A percentile compares a stretch with the other conserved stretches of the same genome.
phyloP scores from a whole-genome alignment of 1,140 invertebrate genomes.

The Procambarus virginalis region DNA sequence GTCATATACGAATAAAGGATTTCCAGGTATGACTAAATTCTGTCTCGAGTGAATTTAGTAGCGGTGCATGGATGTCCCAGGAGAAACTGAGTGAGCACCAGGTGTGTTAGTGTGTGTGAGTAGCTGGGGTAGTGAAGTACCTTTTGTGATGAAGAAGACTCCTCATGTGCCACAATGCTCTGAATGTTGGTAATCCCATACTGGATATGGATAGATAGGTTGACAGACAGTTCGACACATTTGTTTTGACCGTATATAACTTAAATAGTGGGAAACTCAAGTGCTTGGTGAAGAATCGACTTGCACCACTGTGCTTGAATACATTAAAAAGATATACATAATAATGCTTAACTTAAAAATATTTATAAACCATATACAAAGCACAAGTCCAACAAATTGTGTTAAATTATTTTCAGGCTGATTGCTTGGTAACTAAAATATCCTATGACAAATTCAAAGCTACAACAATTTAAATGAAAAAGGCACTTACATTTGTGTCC shows the following conservation, averaged over 20 bases:
- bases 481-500: slow-evolving; percentile 34
- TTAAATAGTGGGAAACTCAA: not conserved
- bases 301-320: not conserved
- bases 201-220: not conserved
- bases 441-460: not conserved
- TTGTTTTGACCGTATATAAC: not conserved
- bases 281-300: not conserved
- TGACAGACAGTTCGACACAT: not conserved
- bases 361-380: not conserved
- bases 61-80: no score
- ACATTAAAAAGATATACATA: not conserved
- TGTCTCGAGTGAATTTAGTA: no score
- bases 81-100: no score
- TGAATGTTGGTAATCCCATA: not conserved
- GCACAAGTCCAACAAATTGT: not conserved
- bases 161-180: not conserved
- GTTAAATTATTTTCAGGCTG: not conserved
- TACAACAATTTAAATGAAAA: not conserved
- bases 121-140: not conserved
- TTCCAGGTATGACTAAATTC: no score
- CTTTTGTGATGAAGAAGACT: not conserved
- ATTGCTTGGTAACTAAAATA: not conserved
- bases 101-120: no score
- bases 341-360: not conserved
- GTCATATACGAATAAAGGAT: no score